A percentile compares a stretch with the other conserved stretches of the same genome.
These are phyloP conservation scores for Tipula unca DNA, from an alignment of 2,888 invertebrate species.

Conservation along the genomic window DNA sequence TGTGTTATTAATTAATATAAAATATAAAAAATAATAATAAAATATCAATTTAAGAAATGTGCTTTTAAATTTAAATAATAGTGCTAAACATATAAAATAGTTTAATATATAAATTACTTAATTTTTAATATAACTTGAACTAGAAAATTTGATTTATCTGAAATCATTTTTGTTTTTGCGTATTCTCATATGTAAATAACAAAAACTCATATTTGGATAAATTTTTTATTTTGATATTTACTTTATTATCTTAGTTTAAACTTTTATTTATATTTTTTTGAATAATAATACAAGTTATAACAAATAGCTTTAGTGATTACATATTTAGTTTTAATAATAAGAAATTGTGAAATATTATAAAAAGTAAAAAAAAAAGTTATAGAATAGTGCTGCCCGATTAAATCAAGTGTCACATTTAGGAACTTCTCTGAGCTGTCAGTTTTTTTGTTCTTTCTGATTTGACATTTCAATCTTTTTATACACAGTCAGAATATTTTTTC, in stretches of 20 bases:
- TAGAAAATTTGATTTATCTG: background rate
- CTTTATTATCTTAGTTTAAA: background rate
- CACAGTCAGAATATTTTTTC: background rate
- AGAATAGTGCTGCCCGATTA: slow-evolving; percentile 1
- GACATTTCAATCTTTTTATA: background rate
- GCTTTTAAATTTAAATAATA: background rate
- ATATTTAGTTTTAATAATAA: background rate
- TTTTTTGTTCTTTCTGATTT: background rate
- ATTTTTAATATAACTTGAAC: background rate
- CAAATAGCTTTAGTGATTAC: background rate
- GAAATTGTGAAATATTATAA: background rate
- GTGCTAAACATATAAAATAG: background rate
- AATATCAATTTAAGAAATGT: background rate
- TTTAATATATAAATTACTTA: background rate
- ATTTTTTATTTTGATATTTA: background rate
- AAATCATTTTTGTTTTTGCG: background rate
- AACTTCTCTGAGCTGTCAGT: background rate
- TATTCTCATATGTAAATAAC: background rate
- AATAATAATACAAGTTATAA: background rate
- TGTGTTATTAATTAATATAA: slow-evolving; percentile 41
- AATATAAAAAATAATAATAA: slow-evolving; percentile 2
- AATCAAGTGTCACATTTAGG: slow-evolving; percentile 1
- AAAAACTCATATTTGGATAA: background rate
- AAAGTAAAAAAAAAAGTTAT: background rate
- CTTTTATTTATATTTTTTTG: background rate